Conservation (phyloP, 2,113 vertebrate genomes). For the Eurypyga helias region DNA sequence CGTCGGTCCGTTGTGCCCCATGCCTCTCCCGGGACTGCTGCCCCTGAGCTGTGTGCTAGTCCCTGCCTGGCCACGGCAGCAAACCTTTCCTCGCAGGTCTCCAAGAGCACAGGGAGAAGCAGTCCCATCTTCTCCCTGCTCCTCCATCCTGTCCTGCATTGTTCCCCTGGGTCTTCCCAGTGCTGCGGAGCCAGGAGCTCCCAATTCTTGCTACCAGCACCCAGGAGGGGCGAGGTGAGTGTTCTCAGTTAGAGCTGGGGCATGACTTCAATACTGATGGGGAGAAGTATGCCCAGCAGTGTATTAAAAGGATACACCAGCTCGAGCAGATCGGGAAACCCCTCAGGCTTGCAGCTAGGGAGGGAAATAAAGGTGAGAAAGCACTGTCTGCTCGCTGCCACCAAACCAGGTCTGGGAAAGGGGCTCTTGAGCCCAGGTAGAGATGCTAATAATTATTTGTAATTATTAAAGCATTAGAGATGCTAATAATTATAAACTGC, state of each 20-base stretch:
- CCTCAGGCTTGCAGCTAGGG: neutral
- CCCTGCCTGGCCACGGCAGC: rapidly evolving
- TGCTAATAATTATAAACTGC: neutral
- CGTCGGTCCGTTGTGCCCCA: neutral
- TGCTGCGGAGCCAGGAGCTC: rapidly evolving
- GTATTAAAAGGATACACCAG: neutral
- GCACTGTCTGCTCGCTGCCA: neutral
- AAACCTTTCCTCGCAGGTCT: neutral
- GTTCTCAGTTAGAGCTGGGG: neutral
- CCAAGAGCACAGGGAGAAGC: neutral
- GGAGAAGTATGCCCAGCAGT: neutral
- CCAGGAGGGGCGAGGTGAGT: neutral
- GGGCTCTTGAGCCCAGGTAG: neutral
- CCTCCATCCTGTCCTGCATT: neutral
- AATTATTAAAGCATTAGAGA: neutral
- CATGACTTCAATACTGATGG: neutral
- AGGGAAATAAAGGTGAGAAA: neutral
- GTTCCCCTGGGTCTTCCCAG: rapidly evolving
- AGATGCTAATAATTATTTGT: neutral
- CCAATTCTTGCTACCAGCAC: neutral
- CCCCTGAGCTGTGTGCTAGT: neutral
- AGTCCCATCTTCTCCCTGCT: neutral
- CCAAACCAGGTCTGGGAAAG: neutral
- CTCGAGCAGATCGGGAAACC: neutral
- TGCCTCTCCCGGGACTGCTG: neutral